These are phyloP conservation scores for Oreochromis mossambicus DNA, from an alignment of 2,797 vertebrate genomes.

Conservation along the genomic window DNA sequence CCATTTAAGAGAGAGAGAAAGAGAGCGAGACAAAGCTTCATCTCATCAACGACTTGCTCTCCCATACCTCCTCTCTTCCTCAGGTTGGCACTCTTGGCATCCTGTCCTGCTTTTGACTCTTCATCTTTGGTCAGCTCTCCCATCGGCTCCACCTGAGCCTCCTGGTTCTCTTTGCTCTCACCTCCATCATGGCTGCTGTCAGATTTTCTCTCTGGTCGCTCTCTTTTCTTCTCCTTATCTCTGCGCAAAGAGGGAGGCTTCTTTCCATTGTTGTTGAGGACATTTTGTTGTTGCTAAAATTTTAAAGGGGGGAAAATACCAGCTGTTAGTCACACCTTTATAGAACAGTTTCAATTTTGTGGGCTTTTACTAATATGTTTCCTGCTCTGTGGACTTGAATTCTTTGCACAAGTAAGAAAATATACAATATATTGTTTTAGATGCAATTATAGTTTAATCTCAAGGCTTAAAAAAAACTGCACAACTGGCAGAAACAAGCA, in stretches of 20 bases:
- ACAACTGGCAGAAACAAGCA: not conserved
- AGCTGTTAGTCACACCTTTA: not conserved
- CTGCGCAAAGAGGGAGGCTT: slow-evolving; percentile 75
- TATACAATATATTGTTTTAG: not conserved
- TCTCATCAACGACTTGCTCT: not conserved
- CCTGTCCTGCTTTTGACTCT: slow-evolving; percentile 52
- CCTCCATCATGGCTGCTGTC: slow-evolving; percentile 76
- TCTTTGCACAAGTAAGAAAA: not conserved
- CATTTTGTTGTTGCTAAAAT: slow-evolving; percentile 77
- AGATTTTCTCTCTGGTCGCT: slow-evolving; percentile 66
- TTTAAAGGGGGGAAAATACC: not conserved
- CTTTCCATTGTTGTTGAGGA: slow-evolving; percentile 77
- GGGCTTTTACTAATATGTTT: not conserved
- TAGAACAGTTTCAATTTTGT: not conserved
- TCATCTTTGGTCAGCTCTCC: slow-evolving; percentile 70
- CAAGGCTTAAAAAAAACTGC: accelerated
- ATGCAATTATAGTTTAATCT: not conserved
- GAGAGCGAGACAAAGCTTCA: not conserved
- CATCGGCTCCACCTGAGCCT: slow-evolving; percentile 74
- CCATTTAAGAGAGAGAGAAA: not conserved
- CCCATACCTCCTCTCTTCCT: slow-evolving; percentile 85
- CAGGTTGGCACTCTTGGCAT: slow-evolving; percentile 73
- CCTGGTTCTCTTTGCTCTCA: slow-evolving; percentile 76
- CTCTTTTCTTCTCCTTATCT: slow-evolving; percentile 81
- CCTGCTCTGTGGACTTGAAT: not conserved